Conservation (phyloP, 92 coral and sea anemone genomes). For the Phenganax marumi region DNA sequence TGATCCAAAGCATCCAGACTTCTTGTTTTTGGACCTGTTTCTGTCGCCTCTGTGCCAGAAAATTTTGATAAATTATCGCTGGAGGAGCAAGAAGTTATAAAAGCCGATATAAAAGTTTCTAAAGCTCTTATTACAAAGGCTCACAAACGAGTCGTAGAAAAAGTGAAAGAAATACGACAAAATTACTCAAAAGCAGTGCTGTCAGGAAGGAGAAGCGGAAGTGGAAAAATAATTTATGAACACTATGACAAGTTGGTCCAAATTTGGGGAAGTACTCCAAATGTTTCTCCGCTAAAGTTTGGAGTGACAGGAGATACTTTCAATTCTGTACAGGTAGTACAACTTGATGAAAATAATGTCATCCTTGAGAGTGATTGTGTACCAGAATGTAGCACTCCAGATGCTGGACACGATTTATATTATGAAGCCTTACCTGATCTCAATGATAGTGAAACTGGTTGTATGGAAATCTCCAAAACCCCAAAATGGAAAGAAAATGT, state of each 20-base stretch:
- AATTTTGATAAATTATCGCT: conserved; percentile 36
- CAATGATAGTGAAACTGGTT: background rate
- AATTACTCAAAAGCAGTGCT: conserved; percentile 40
- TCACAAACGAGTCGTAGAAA: conserved; percentile 43
- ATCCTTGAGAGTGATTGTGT: background rate
- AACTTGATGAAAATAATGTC: conserved; percentile 1
- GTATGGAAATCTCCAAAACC: background rate
- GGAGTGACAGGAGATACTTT: conserved; percentile 20
- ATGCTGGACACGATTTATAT: background rate
- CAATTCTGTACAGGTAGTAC: conserved; percentile 9
- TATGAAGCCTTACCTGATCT: background rate
- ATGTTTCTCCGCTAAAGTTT: conserved; percentile 21
- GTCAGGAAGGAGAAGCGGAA: conserved; percentile 33
- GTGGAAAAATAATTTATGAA: conserved; percentile 28
- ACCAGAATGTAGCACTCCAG: background rate
- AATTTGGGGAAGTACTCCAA: conserved; percentile 50
- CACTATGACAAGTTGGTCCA: conserved; percentile 26
- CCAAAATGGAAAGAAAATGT: background rate
- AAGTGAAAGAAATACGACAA: conserved; percentile 37
- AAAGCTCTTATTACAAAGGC: conserved; percentile 50
- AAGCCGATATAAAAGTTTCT: conserved; percentile 46
- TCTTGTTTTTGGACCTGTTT: conserved; percentile 19
- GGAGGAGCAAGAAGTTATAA: conserved; percentile 50
- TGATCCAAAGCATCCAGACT: conserved; percentile 29
- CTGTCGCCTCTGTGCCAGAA: conserved; percentile 30